Percentiles rank a stretch among this genome's conserved stretches.
Conservation (phyloP, 2,888 invertebrate genomes). For the Limnephilus marmoratus region DNA sequence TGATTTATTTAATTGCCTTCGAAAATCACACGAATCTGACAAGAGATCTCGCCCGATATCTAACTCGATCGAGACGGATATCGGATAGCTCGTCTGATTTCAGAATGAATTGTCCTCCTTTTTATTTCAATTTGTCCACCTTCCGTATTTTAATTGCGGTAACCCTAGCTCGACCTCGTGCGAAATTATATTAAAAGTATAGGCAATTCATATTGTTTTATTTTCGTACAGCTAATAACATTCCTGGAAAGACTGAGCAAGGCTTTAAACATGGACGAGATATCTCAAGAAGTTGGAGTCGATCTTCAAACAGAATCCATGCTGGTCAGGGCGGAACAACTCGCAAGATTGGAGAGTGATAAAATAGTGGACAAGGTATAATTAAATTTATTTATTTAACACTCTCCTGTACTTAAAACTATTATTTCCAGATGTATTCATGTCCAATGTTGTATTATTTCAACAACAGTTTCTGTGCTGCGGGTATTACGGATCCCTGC, state of each 20-base stretch:
- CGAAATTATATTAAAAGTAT: conserved; percentile 2
- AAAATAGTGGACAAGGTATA: conserved; percentile 89
- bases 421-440: conserved; percentile 5
- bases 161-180: not conserved
- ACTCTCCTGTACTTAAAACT: conserved; percentile 4
- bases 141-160: not conserved
- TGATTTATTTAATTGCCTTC: too few relatives aligned
- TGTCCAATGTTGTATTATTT: conserved; percentile 54
- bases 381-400: not conserved
- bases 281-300: conserved; percentile 87
- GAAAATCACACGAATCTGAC: too few relatives aligned
- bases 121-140: not conserved
- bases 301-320: conserved; percentile 91
- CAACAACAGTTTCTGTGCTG: conserved; percentile 82
- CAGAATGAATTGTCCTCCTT: not conserved
- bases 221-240: conserved; percentile 81
- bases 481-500: conserved; percentile 83
- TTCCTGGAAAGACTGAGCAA: conserved; percentile 90
- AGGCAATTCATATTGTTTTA: conserved; percentile 10
- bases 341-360: conserved; percentile 88
- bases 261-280: conserved; percentile 90
- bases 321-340: conserved; percentile 90
- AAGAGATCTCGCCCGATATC: too few relatives aligned
- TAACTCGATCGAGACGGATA: too few relatives aligned
- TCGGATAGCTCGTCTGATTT: not conserved